phyloP scores from a whole-genome alignment of 2,888 invertebrate genomes.

The Caenorhabditis sp. region DNA sequence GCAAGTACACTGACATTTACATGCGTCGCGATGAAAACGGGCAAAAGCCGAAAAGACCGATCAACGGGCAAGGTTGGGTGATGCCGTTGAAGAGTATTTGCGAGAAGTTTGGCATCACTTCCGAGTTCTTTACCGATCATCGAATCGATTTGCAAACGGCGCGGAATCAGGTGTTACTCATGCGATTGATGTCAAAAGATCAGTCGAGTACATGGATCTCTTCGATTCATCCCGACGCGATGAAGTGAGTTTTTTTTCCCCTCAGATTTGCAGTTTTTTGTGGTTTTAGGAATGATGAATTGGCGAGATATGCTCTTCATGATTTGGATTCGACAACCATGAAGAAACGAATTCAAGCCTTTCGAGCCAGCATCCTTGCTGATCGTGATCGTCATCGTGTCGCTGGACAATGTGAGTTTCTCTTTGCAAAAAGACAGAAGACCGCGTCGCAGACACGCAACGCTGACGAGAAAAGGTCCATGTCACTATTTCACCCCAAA shows the following conservation, averaged over 20 bases:
- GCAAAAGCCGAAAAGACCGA: constrained; percentile 40
- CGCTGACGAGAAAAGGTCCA: background rate
- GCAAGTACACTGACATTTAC: constrained; percentile 49
- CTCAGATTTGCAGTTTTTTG: background rate
- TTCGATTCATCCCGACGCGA: constrained; percentile 37
- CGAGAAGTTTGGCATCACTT: constrained; percentile 46
- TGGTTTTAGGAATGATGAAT: constrained; percentile 37
- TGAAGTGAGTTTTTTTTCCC: constrained; percentile 29
- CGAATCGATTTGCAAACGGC: constrained; percentile 46
- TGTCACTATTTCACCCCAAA: too few species aligned
- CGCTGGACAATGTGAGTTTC: constrained; percentile 60
- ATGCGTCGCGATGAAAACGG: constrained; percentile 36
- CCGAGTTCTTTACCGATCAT: constrained; percentile 52
- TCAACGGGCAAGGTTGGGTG: constrained; percentile 58
- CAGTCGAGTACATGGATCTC: constrained; percentile 41
- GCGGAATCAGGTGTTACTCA: constrained; percentile 39
- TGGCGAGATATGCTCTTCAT: constrained; percentile 35
- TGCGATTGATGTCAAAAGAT: constrained; percentile 32
- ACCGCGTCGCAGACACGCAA: background rate
- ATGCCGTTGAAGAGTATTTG: constrained; percentile 52
- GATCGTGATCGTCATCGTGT: constrained; percentile 62
- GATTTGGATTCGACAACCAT: constrained; percentile 54
- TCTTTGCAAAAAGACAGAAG: background rate
- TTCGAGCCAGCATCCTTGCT: constrained; percentile 52
- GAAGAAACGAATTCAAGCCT: constrained; percentile 51